Base-by-base conservation (phyloP, 2,888 invertebrate genomes). In the Apamea epomidion region DNA sequence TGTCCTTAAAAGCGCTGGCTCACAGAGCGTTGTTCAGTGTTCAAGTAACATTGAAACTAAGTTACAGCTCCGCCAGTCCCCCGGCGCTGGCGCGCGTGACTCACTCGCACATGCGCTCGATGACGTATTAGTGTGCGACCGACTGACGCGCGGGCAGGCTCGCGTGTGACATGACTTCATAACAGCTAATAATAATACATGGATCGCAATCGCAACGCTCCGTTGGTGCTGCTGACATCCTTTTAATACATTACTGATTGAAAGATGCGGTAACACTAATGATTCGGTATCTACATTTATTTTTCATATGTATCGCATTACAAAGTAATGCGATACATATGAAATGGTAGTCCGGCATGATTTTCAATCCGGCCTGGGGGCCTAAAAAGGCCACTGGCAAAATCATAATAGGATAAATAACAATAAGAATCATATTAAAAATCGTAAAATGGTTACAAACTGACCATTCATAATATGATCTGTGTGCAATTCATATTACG, bases 141-240 rank as follows among this genome's bases (percentile, higher is more conserved):
- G 25, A 16, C 25, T 5, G 18, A n/a, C 48, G 32, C n/a, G 21
- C 29, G 21, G 25, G 3, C 14, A 51, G 29, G 10, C 10, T 51
- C 21, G 67, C 67, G 67, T 54, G 67, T 54, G 74, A 75, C 42
- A n/a, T 67, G 67, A 75, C 67, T 67, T 67, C 7, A 65, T 37
- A 74, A 51, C 51, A 21, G 48, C 8, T 74, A 48, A 74, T 62
- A 48, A 74, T 62, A 72, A 71, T 58, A 72, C 62, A 32, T 60
- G 62, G 62, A 64, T 64, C 62, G 6, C 64, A 74, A 65, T 62
- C 60, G 29, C 60, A 21, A 45, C 45, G 60, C 73, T 45, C 73
- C 45, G 29, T 62, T 48, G 60, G 42, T 73, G 60, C 42, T 62
- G 21, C 45, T 45, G 45, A 73, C 45, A 45, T 29, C 45, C n/a